Evolutionary conservation across 2,113 vertebrate species (phyloP).

Genomic region (Dasypus novemcinctus): DNA sequence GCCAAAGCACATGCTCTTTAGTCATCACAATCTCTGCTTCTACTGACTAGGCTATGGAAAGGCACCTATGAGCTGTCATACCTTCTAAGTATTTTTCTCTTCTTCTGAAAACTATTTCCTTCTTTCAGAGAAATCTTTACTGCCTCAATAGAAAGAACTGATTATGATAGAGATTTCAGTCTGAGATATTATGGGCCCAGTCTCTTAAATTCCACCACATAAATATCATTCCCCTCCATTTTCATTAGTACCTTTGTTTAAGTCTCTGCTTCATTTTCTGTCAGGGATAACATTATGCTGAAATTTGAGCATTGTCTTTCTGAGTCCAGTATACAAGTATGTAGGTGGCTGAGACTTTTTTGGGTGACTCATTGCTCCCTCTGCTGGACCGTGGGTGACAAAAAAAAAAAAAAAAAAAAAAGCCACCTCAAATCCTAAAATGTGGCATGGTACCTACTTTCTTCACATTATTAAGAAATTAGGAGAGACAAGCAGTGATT

Average conservation of each 20-base stretch:
- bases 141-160: background rate
- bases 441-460: background rate
- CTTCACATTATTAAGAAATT: background rate
- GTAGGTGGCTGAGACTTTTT: background rate
- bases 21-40: background rate
- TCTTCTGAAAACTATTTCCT: background rate
- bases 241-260: background rate
- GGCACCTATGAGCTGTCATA: background rate
- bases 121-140: background rate
- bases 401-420: too few relatives aligned
- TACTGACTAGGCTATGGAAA: background rate
- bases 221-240: background rate
- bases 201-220: background rate
- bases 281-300: background rate
- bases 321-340: background rate
- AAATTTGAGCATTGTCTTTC: background rate
- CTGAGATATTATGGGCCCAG: background rate
- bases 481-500: background rate
- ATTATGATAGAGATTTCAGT: background rate
- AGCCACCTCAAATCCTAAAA: background rate
- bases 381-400: conserved; percentile 52
- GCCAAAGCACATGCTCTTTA: background rate
- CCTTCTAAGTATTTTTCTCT: background rate
- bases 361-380: conserved; percentile 56
- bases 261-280: background rate